These are phyloP conservation scores for Cheilosia grossa DNA, from an alignment of 2,888 invertebrate species.

Conservation along the genomic window DNA sequence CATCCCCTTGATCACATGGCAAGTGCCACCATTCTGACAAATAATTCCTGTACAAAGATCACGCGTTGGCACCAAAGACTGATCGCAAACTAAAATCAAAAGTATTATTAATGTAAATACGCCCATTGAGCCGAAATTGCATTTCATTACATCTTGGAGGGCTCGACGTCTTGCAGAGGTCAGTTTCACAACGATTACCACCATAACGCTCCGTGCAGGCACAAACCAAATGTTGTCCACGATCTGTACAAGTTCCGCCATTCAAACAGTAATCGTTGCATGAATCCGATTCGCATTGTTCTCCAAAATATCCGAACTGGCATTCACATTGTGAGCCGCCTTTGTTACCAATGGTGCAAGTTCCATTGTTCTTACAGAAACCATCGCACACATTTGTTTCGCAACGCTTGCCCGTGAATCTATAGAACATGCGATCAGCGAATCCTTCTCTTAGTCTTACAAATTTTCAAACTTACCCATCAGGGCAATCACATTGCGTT, in stretches of 20 bases:
- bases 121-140: not conserved
- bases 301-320: conserved; percentile 80
- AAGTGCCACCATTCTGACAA: conserved; percentile 85
- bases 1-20: conserved; percentile 83
- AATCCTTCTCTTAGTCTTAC: not conserved
- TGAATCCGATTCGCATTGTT: conserved; percentile 85
- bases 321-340: conserved; percentile 82
- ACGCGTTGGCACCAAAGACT: conserved; percentile 78
- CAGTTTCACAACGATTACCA: conserved; percentile 85
- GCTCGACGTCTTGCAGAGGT: conserved; percentile 83
- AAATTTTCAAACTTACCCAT: conserved; percentile 82
- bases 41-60: conserved; percentile 82
- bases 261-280: conserved; percentile 84
- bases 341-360: conserved; percentile 80
- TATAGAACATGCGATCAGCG: conserved; percentile 26
- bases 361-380: conserved; percentile 85
- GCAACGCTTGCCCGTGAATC: conserved; percentile 85
- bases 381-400: conserved; percentile 85
- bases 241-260: conserved; percentile 83
- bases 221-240: conserved; percentile 78
- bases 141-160: conserved; percentile 80
- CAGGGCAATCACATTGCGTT: conserved; percentile 85
- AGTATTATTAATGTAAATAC: not conserved
- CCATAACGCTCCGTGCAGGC: conserved; percentile 80
- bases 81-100: conserved; percentile 79